Conservation (phyloP, 2,797 vertebrate genomes). For the Clarias laeviceps region DNA sequence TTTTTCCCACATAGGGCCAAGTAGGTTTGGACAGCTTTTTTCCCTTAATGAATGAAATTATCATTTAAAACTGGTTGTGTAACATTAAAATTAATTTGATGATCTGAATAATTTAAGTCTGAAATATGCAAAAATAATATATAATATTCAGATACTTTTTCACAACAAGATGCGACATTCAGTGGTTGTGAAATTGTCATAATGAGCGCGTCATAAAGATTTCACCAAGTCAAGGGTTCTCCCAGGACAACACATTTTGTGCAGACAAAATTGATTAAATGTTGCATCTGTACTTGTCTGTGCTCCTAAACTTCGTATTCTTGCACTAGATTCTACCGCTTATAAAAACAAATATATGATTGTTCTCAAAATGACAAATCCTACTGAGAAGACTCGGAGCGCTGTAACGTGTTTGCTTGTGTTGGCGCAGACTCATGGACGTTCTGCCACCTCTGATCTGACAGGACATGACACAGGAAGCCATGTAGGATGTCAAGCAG, state of each 20-base stretch:
- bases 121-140: too few relatives aligned
- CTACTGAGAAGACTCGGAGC: neutral
- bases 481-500: conserved; percentile 73
- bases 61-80: too few relatives aligned
- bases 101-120: too few relatives aligned
- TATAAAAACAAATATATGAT: neutral
- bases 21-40: too few relatives aligned
- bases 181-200: too few relatives aligned
- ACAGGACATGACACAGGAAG: conserved; percentile 70
- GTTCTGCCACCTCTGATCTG: conserved; percentile 69
- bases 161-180: too few relatives aligned
- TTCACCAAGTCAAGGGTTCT: neutral
- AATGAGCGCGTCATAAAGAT: neutral
- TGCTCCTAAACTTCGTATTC: neutral
- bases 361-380: neutral
- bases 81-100: too few relatives aligned
- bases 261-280: too few relatives aligned
- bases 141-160: too few relatives aligned
- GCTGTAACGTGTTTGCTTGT: conserved; percentile 36
- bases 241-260: neutral
- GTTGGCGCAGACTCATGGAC: conserved; percentile 61
- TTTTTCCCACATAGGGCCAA: too few relatives aligned
- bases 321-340: neutral
- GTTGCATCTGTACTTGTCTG: neutral
- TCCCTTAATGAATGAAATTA: too few relatives aligned